phyloP scores from a whole-genome alignment of 2,113 vertebrate species.

The Bombycilla garrulus region DNA sequence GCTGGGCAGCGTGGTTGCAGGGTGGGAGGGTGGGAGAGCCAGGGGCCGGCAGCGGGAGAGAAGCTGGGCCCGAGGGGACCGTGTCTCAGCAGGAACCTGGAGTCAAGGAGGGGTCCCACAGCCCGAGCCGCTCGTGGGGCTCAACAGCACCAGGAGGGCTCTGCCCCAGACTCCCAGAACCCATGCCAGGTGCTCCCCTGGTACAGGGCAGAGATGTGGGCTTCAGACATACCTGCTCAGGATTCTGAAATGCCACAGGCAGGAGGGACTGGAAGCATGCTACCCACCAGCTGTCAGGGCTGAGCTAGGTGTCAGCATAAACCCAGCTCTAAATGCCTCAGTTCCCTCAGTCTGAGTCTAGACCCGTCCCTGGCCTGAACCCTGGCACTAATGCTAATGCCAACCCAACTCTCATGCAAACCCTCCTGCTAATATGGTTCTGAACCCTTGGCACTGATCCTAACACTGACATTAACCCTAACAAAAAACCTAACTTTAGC shows the following conservation, averaged over 20 bases:
- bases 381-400: too few relatives aligned
- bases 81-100: rapidly evolving
- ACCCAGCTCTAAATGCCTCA: neutral
- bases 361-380: neutral
- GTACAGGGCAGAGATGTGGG: neutral
- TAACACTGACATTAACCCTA: neutral
- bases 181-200: neutral
- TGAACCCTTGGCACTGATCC: neutral
- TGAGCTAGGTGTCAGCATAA: neutral
- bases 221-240: neutral
- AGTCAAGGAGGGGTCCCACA: rapidly evolving
- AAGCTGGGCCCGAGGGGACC: neutral
- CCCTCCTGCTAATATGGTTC: neutral
- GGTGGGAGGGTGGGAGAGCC: neutral
- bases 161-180: neutral
- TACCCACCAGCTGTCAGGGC: neutral
- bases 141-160: neutral
- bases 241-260: neutral
- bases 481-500: neutral
- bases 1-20: neutral
- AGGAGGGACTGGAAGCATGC: neutral
- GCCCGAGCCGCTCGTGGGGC: rapidly evolving
- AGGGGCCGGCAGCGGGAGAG: rapidly evolving
- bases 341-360: neutral
- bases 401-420: neutral